Evolutionary conservation across 30 jellyfish, hydroid and myxozoan species (phyloP).

Genomic region (Hydractinia symbiolongicarpus): DNA sequence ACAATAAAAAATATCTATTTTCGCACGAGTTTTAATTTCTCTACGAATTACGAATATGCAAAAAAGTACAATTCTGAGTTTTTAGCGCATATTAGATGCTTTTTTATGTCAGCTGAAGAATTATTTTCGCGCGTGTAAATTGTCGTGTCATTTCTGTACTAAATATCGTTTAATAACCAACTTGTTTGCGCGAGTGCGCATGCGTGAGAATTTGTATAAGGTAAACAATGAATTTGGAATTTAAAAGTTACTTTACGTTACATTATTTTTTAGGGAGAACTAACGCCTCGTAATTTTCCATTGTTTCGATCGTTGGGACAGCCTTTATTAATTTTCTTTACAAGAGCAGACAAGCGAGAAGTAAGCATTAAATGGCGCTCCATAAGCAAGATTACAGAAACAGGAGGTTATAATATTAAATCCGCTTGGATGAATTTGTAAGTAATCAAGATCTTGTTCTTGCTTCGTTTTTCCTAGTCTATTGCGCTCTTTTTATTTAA

Average conservation of each 20-base stretch:
- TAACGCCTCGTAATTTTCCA: background rate
- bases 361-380: background rate
- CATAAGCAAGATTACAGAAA: background rate
- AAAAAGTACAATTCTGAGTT: too few species aligned
- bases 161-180: too few species aligned
- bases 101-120: too few species aligned
- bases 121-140: too few species aligned
- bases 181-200: too few species aligned
- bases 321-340: background rate
- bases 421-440: slow-evolving; percentile 18
- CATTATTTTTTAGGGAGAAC: slow-evolving; percentile 11
- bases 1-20: too few species aligned
- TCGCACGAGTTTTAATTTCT: too few species aligned
- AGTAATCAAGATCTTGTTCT: background rate
- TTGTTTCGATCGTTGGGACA: background rate
- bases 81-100: too few species aligned
- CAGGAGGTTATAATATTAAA: background rate
- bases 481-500: too few species aligned
- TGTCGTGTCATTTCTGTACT: too few species aligned
- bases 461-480: background rate
- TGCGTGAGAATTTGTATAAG: background rate
- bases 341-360: background rate
- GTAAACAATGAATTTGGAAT: background rate
- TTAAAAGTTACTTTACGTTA: background rate
- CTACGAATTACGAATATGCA: too few species aligned